Evolutionary conservation across 37 sponge, comb jelly and placozoan species (phyloP), one percentile per base, ranked within the genome.

Genomic region (Cladorhizidae sp.): DNA sequence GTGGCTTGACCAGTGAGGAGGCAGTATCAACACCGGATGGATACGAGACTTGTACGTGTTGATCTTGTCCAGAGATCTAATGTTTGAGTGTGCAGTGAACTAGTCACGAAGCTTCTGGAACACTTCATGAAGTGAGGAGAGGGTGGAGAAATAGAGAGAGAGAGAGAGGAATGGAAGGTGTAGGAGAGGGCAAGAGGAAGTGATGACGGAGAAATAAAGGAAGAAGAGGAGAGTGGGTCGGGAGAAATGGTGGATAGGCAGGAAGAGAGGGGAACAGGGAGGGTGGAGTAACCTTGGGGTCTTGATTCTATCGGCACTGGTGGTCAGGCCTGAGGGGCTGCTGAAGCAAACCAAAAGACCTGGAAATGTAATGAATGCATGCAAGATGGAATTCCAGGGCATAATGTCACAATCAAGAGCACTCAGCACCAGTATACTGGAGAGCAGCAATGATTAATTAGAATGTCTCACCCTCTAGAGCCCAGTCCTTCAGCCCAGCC

Each of bases 311-410:
- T 61, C 65, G 22, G 77, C 22, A 61, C 49, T 40, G 1, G 42
- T 18, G 31, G 20, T 22, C 26, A 74, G 58, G 50, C 40, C 80
- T 3, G 39, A 35, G 3, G 71, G 57, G 25, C 35, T 31, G 35
- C 39, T 82, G 77, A 80, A 87, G 29, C 80, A 72, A 26, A 87
- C 88, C 56, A 87, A 72, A 28, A 51, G 32, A 64, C 86, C 86
- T 86, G 40, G 12, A 25, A 42, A 62, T 28, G 9, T 8, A 26
- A 31, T n/a, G 11, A 37, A 40, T 39, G 40, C 11, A 39, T 3
- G 77, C 40, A 21, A 72, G 61, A 18, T n/a, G 57, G n/a, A n/a
- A n/a, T n/a, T n/a, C n/a, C n/a, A n/a, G n/a, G n/a, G n/a, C n/a
- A n/a, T n/a, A n/a, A n/a, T n/a, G n/a, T n/a, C n/a, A n/a, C n/a